Conservation (phyloP, 2,888 invertebrate species). For the Thymelicus acteon region DNA sequence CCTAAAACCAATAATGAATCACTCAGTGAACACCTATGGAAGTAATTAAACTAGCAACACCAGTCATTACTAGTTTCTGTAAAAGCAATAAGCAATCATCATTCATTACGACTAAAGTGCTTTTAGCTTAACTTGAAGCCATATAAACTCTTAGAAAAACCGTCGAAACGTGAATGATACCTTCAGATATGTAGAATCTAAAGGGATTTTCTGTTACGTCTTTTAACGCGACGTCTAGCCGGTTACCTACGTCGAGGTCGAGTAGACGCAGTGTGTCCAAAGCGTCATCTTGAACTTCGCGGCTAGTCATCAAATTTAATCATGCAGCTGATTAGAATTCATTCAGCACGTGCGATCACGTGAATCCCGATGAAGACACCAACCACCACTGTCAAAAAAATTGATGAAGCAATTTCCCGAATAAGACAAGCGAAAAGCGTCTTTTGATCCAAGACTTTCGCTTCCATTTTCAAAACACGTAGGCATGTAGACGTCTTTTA, state of each 20-base stretch:
- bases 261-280: constrained; percentile 48
- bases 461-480: constrained; percentile 58
- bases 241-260: constrained; percentile 40
- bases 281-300: constrained; percentile 57
- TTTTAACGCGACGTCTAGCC: constrained; percentile 37
- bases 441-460: constrained; percentile 66
- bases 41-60: not conserved
- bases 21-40: no score
- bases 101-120: not conserved
- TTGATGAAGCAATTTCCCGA: constrained; percentile 63
- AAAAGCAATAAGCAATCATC: not conserved
- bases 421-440: constrained; percentile 67
- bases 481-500: constrained; percentile 42
- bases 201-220: constrained; percentile 49
- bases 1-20: no score
- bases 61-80: not conserved
- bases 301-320: constrained; percentile 45
- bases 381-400: constrained; percentile 64
- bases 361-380: constrained; percentile 58
- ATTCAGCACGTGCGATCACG: constrained; percentile 54
- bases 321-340: constrained; percentile 32
- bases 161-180: constrained; percentile 43
- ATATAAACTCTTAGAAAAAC: not conserved
- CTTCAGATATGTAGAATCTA: constrained; percentile 1
- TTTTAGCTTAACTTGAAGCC: not conserved